A percentile compares a stretch with the other conserved stretches of the same genome.
Conservation (phyloP, 2,113 vertebrate genomes). For the Pygathrix nemaeus region DNA sequence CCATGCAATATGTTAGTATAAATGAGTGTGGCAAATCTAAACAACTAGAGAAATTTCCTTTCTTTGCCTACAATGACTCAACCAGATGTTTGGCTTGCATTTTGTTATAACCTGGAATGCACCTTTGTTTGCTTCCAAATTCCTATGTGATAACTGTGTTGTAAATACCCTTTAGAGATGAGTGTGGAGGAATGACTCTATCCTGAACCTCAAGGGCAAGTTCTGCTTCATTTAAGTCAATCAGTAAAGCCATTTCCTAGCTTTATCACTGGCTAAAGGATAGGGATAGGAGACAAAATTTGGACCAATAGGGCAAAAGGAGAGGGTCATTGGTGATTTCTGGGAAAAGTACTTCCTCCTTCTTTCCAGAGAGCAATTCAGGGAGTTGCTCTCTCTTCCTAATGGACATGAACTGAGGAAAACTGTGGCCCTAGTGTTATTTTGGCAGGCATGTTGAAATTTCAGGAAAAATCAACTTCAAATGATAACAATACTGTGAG, state of each 20-base stretch:
- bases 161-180: background rate
- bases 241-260: background rate
- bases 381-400: background rate
- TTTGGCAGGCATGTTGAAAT: background rate
- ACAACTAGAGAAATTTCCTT: background rate
- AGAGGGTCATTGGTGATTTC: background rate
- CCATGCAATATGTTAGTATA: background rate
- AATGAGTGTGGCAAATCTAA: background rate
- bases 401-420: background rate
- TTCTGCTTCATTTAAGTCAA: background rate
- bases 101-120: background rate
- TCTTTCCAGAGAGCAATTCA: background rate
- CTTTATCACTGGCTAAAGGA: background rate
- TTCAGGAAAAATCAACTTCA: background rate
- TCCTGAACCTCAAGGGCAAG: background rate
- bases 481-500: background rate
- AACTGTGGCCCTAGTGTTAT: background rate
- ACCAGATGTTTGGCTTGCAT: background rate
- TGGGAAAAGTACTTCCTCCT: background rate
- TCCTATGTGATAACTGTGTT: background rate
- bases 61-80: background rate
- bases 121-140: slow-evolving; percentile 2
- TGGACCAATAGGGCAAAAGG: background rate
- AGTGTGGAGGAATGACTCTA: background rate
- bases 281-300: background rate